Conservation (phyloP, 2,888 invertebrate genomes). For the Cabera pusaria region DNA sequence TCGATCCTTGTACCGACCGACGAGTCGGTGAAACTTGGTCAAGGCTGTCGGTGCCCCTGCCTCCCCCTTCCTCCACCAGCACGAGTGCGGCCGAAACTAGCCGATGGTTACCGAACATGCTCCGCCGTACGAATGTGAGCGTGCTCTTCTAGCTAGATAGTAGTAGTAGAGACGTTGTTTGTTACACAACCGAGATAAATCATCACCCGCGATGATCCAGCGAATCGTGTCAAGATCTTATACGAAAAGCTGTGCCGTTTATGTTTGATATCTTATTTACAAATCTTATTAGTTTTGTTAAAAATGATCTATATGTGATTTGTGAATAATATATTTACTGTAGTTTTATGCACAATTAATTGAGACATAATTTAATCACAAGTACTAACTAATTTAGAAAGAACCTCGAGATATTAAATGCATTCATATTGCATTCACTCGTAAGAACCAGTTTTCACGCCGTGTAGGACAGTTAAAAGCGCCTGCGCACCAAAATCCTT, state of each 20-base stretch:
- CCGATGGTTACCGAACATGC: constrained; percentile 62
- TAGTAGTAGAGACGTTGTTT: constrained; percentile 55
- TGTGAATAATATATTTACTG: too few relatives aligned
- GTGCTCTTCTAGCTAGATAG: constrained; percentile 54
- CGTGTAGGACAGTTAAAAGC: constrained; percentile 50
- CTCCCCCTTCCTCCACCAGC: constrained; percentile 44
- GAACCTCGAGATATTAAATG: too few relatives aligned
- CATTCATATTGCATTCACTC: too few relatives aligned
- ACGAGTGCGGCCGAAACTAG: constrained; percentile 54
- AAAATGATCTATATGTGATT: too few relatives aligned
- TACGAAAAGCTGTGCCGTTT: constrained; percentile 29
- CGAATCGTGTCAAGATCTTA: constrained; percentile 77
- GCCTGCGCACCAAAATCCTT: constrained; percentile 65
- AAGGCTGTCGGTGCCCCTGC: constrained; percentile 68
- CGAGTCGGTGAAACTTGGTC: constrained; percentile 82
- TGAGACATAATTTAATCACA: too few relatives aligned
- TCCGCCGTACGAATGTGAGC: constrained; percentile 30
- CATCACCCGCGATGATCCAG: constrained; percentile 68
- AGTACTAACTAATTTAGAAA: too few relatives aligned
- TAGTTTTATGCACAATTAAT: too few relatives aligned
- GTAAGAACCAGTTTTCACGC: constrained; percentile 42
- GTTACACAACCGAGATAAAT: constrained; percentile 78
- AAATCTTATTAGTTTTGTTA: constrained; percentile 29
- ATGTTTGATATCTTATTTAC: constrained; percentile 2
- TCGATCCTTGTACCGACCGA: constrained; percentile 76